phyloP scores from a whole-genome alignment of 2,113 vertebrate genomes.

The Ophthalmolycus amberensis region DNA sequence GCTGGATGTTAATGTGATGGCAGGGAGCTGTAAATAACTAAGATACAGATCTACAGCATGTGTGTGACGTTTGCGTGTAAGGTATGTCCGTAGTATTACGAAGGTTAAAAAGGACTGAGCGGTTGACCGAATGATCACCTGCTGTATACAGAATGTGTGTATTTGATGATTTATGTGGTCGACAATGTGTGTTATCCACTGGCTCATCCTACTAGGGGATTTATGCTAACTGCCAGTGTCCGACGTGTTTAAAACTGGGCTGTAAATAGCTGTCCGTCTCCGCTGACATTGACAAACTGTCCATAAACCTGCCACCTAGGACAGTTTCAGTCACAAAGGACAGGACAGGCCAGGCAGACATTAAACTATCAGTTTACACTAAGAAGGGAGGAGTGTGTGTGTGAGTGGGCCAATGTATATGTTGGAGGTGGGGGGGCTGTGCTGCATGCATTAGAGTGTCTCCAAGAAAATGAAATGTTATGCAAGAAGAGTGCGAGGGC shows the following conservation, averaged over 20 bases:
- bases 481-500: slow-evolving; percentile 39
- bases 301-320: slow-evolving; percentile 77
- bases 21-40: slow-evolving; percentile 76
- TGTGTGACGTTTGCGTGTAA: slow-evolving; percentile 39
- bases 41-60: slow-evolving; percentile 63
- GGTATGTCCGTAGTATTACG: slow-evolving; percentile 43
- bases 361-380: slow-evolving; percentile 77
- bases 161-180: slow-evolving; percentile 53
- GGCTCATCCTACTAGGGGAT: slow-evolving; percentile 64
- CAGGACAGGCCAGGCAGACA: slow-evolving; percentile 56
- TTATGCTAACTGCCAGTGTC: slow-evolving; percentile 75
- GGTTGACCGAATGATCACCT: slow-evolving; percentile 48
- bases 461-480: slow-evolving; percentile 28
- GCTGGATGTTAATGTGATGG: slow-evolving; percentile 74
- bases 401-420: slow-evolving; percentile 8
- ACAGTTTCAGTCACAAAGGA: slow-evolving; percentile 68
- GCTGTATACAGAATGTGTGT: slow-evolving; percentile 24
- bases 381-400: slow-evolving; percentile 23
- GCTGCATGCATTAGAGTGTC: slow-evolving; percentile 38
- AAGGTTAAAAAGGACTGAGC: slow-evolving; percentile 65
- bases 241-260: slow-evolving; percentile 53
- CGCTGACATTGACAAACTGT: slow-evolving; percentile 74
- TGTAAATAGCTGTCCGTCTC: slow-evolving; percentile 78
- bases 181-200: slow-evolving; percentile 50
- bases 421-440: background rate